Evolutionary conservation across 2,888 invertebrate species (phyloP).

Genomic region (Caenorhabditis macrosperma): DNA sequence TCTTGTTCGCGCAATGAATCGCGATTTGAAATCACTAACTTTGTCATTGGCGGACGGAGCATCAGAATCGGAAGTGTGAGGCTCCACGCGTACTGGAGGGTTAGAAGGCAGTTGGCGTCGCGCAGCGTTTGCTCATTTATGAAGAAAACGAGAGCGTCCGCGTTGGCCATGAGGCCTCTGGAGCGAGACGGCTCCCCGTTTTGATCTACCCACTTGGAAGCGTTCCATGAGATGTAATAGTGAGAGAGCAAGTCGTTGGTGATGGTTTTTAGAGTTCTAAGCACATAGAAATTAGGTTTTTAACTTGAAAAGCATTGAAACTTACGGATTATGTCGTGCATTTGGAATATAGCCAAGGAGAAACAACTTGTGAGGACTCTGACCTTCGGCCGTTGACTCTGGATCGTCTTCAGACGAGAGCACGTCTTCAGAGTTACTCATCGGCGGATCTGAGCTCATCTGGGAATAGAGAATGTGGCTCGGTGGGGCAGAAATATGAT

Average conservation of each 20-base stretch:
- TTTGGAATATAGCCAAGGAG: slow-evolving; percentile 43
- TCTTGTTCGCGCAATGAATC: slow-evolving; percentile 28
- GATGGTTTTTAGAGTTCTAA: slow-evolving; percentile 65
- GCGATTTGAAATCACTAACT: slow-evolving; percentile 68
- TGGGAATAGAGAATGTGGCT: too few species aligned
- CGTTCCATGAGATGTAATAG: slow-evolving; percentile 67
- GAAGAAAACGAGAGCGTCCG: slow-evolving; percentile 68
- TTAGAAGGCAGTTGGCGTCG: slow-evolving; percentile 68
- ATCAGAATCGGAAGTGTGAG: slow-evolving; percentile 71
- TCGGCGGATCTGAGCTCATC: slow-evolving; percentile 27
- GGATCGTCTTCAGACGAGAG: slow-evolving; percentile 29
- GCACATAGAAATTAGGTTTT: background rate
- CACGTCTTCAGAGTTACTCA: slow-evolving; percentile 21
- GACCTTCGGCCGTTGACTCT: slow-evolving; percentile 1
- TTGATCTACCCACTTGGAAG: slow-evolving; percentile 32
- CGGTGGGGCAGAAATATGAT: background rate
- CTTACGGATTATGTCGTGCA: slow-evolving; percentile 52
- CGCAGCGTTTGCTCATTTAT: slow-evolving; percentile 72
- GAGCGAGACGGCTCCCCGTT: slow-evolving; percentile 32
- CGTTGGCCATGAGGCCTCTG: slow-evolving; percentile 40
- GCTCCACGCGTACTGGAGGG: slow-evolving; percentile 73
- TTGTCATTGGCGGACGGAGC: slow-evolving; percentile 71
- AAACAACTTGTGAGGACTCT: slow-evolving; percentile 38
- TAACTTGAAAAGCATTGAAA: too few species aligned
- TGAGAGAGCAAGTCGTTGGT: slow-evolving; percentile 66